Conservation (phyloP, 2,113 vertebrate genomes). For the Pachycephala philippinensis region DNA sequence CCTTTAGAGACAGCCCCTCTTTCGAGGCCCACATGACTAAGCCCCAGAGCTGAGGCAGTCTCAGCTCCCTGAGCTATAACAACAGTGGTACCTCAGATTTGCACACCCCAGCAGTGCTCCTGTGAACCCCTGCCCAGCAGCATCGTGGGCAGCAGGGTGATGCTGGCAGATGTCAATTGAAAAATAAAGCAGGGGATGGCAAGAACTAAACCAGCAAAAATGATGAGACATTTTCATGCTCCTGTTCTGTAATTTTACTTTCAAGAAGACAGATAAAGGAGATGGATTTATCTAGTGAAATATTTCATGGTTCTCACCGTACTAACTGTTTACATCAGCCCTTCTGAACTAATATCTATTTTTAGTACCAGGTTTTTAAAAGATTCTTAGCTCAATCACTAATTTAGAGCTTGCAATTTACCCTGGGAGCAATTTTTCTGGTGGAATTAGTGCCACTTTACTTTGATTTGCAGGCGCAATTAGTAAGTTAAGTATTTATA, state of each 20-base stretch:
- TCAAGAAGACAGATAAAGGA: not conserved
- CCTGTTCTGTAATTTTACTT: not conserved
- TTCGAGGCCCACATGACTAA: not conserved
- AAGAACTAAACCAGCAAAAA: not conserved
- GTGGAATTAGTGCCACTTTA: not conserved
- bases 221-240: not conserved
- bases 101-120: not conserved
- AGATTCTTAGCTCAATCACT: not conserved
- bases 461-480: not conserved
- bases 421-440: not conserved
- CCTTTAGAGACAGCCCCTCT: too few relatives aligned
- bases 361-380: not conserved
- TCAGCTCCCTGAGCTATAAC: not conserved
- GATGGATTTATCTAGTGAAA: not conserved
- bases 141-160: not conserved
- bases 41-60: not conserved
- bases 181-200: not conserved
- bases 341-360: not conserved
- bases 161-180: not conserved
- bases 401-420: not conserved
- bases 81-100: not conserved
- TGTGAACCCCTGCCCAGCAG: not conserved
- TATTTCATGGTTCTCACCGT: not conserved
- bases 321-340: not conserved
- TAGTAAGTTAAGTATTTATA: not conserved